Conservation (phyloP, 2,797 vertebrate species). For the Aplochiton taeniatus region DNA sequence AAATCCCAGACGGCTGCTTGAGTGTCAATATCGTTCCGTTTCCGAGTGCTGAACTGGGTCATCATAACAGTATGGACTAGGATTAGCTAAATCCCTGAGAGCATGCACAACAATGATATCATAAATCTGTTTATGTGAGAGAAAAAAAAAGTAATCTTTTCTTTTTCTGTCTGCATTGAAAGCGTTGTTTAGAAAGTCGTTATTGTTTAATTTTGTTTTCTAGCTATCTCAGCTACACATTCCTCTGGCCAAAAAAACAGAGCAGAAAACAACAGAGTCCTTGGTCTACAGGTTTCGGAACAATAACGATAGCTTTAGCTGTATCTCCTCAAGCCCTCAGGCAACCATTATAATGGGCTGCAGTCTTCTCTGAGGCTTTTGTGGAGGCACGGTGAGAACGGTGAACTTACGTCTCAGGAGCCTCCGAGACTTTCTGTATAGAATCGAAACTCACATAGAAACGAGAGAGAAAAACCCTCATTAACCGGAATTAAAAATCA, state of each 20-base stretch:
- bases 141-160: no score
- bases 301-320: slow-evolving; percentile 22
- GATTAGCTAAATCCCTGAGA: slow-evolving; percentile 52
- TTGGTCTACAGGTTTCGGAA: slow-evolving; percentile 32
- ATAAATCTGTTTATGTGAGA: no score
- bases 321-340: slow-evolving; percentile 15
- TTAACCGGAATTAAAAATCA: slow-evolving; percentile 9
- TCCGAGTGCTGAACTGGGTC: slow-evolving; percentile 55
- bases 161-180: background rate
- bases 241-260: slow-evolving; percentile 11
- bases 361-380: slow-evolving; percentile 40
- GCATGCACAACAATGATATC: background rate
- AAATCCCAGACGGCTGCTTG: background rate
- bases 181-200: no score
- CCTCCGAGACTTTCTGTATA: slow-evolving; percentile 21
- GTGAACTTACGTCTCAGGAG: slow-evolving; percentile 29
- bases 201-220: no score
- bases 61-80: slow-evolving; percentile 50
- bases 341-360: slow-evolving; percentile 22
- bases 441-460: background rate
- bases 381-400: slow-evolving; percentile 28
- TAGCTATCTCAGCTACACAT: no score
- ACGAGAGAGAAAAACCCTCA: slow-evolving; percentile 11
- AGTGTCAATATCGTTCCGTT: background rate
- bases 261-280: slow-evolving; percentile 20